Evolutionary conservation across 2,888 invertebrate genomes (phyloP).

Genomic region (Cepaea hortensis): DNA sequence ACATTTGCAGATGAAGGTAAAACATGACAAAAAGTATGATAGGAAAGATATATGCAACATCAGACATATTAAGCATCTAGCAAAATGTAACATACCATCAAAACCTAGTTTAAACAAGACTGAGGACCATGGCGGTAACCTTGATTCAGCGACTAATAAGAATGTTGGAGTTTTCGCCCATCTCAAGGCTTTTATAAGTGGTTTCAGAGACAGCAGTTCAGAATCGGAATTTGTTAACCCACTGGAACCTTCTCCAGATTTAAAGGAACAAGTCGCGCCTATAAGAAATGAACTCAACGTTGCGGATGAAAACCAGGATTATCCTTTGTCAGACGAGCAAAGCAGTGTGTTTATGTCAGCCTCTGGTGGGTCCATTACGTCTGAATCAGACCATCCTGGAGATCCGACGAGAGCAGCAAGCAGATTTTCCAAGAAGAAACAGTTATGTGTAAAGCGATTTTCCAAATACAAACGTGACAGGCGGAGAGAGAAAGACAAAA

Average conservation of each 20-base stretch:
- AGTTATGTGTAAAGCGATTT: neutral
- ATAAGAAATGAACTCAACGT: neutral
- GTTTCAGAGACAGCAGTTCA: conserved; percentile 23
- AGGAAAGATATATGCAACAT: neutral
- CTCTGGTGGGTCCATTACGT: conserved; percentile 13
- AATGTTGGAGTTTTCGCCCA: conserved; percentile 30
- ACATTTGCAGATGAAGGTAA: neutral
- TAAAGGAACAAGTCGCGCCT: neutral
- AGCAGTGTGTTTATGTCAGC: conserved; percentile 44
- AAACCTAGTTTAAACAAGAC: neutral
- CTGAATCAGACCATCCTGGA: neutral
- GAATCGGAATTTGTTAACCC: neutral
- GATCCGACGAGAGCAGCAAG: neutral
- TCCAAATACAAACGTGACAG: neutral
- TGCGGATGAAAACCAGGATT: neutral
- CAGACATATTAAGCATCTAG: neutral
- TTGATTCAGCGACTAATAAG: neutral
- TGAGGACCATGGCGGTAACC: neutral
- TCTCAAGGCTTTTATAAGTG: conserved; percentile 21
- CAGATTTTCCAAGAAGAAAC: neutral
- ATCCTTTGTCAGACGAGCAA: conserved; percentile 29
- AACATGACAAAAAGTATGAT: too few relatives aligned
- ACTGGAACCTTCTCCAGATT: neutral
- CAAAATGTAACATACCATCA: neutral
- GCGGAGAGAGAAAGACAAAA: conserved; percentile 9